A percentile compares a stretch with the other conserved stretches of the same genome.
phyloP scores from a whole-genome alignment of 2,888 invertebrate species.

The Leptopilina myrica region DNA sequence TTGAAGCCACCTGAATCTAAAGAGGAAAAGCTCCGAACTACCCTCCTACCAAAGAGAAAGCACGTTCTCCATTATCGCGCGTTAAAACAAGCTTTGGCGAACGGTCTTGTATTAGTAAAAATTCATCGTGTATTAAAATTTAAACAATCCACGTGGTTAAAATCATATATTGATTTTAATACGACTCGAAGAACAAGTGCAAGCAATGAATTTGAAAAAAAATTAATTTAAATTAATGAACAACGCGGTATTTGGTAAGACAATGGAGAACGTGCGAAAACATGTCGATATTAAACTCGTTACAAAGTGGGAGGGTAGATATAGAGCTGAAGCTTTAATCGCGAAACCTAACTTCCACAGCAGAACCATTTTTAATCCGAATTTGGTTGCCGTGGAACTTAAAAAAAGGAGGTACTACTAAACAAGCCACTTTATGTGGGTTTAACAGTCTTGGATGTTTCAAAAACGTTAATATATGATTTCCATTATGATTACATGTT shows the following conservation, averaged over 20 bases:
- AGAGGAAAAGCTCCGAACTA: constrained; percentile 60
- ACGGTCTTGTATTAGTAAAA: no score
- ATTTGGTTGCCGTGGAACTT: constrained; percentile 57
- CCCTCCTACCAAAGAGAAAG: constrained; percentile 57
- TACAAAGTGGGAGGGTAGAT: no score
- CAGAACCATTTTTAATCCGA: no score
- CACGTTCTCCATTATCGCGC: constrained; percentile 47
- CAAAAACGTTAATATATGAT: constrained; percentile 66
- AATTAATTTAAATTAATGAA: no score
- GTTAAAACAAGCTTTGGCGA: constrained; percentile 62
- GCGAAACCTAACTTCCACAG: constrained; percentile 64
- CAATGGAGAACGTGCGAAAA: no score
- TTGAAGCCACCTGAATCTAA: constrained; percentile 48
- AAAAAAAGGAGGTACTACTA: constrained; percentile 53
- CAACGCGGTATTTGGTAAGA: no score
- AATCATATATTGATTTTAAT: no score
- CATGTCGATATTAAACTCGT: no score
- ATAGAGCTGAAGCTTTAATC: constrained; percentile 60
- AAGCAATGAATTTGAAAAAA: no score
- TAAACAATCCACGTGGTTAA: no score
- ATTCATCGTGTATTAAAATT: no score
- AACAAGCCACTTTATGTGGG: constrained; percentile 67
- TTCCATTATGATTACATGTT: constrained; percentile 63
- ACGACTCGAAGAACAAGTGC: no score
- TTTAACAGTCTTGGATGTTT: constrained; percentile 63